Conservation (phyloP, 2,888 invertebrate species). For the Acleris laterana region DNA sequence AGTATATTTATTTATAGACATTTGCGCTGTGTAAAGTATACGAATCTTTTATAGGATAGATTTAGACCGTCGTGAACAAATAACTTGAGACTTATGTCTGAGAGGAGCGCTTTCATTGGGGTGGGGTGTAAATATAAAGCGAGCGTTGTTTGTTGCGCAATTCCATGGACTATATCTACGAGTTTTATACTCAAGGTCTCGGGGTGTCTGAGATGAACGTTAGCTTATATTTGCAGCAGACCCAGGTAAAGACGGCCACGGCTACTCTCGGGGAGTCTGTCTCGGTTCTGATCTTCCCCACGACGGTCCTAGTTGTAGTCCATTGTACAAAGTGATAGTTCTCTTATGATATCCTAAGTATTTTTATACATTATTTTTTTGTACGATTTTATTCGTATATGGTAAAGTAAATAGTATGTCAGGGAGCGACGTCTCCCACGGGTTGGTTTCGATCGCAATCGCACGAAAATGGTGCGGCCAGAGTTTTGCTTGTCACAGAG, state of each 20-base stretch:
- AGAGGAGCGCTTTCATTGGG: constrained; percentile 24
- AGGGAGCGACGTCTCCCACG: constrained; percentile 54
- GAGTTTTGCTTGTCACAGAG: constrained; percentile 58
- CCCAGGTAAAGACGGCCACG: constrained; percentile 5
- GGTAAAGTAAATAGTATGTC: constrained; percentile 69
- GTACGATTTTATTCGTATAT: constrained; percentile 78
- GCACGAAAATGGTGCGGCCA: constrained; percentile 58
- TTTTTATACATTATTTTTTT: constrained; percentile 84
- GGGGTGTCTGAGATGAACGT: neutral
- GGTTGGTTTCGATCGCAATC: constrained; percentile 70
- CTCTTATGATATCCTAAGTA: constrained; percentile 82
- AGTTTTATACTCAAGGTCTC: neutral
- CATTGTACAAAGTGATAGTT: constrained; percentile 83
- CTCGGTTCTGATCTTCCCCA: constrained; percentile 68
- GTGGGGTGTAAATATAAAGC: neutral
- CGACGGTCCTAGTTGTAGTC: constrained; percentile 72
- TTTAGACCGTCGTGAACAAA: constrained; percentile 58
- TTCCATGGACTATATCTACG: neutral
- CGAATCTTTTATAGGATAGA: constrained; percentile 71
- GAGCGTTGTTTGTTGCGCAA: neutral
- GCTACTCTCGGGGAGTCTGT: constrained; percentile 41
- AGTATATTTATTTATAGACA: constrained; percentile 61
- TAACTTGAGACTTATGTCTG: constrained; percentile 37
- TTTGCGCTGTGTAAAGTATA: constrained; percentile 81
- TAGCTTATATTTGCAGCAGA: neutral